Conservation (phyloP, 2,797 vertebrate genomes). For the Hapalemur alaotrensis region DNA sequence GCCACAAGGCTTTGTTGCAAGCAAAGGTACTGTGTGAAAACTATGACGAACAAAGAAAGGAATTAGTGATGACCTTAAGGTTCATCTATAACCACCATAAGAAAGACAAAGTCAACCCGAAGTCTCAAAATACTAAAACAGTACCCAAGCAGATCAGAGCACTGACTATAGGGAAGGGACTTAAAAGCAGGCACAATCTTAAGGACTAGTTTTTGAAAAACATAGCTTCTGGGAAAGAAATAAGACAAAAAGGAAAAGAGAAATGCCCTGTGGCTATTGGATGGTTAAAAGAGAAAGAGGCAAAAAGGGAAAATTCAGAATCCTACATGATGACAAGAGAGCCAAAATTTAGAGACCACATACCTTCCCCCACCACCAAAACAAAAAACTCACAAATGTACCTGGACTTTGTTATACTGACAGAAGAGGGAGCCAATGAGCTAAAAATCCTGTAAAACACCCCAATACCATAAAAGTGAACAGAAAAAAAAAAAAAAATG, state of each 20-base stretch:
- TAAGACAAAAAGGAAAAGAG: neutral
- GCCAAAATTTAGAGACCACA: neutral
- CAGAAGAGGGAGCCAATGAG: constrained; percentile 68
- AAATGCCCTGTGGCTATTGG: neutral
- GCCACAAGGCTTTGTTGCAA: neutral
- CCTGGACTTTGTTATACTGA: neutral
- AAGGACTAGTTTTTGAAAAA: neutral
- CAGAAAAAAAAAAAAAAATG: neutral
- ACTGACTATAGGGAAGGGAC: neutral
- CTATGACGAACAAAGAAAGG: neutral
- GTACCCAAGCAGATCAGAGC: neutral
- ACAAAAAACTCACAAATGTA: neutral
- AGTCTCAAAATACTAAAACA: neutral
- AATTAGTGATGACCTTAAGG: neutral
- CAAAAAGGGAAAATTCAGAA: neutral
- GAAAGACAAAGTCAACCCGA: neutral
- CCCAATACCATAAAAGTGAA: neutral
- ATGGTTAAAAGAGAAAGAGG: neutral
- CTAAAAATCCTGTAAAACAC: constrained; percentile 47
- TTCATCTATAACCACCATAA: neutral
- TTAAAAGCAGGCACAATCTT: neutral
- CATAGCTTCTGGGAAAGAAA: neutral
- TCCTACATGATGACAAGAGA: neutral
- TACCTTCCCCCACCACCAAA: neutral
- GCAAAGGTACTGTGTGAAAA: neutral